These are phyloP conservation scores for Rutpela maculata DNA, from an alignment of 2,888 invertebrate species.

Conservation along the genomic window DNA sequence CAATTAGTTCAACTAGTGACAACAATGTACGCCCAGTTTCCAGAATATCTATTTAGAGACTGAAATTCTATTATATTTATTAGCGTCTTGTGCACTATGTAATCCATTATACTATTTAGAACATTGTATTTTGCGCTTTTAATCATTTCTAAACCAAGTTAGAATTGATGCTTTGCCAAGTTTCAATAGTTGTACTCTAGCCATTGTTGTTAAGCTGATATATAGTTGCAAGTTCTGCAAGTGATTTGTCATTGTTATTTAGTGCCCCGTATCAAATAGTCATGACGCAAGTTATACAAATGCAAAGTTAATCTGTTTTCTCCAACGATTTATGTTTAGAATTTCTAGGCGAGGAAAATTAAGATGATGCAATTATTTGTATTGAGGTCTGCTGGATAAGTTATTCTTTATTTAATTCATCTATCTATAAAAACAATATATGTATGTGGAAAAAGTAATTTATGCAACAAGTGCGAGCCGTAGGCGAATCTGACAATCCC, in stretches of 20 bases:
- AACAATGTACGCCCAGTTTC: too few species aligned
- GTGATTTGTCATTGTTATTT: slow-evolving; percentile 44
- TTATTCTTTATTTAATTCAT: neutral
- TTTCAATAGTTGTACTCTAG: slow-evolving; percentile 23
- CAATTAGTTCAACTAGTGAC: too few species aligned
- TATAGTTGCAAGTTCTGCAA: slow-evolving; percentile 34
- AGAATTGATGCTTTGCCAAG: slow-evolving; percentile 11
- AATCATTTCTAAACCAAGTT: slow-evolving; percentile 1
- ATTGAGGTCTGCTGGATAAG: neutral
- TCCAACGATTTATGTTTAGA: slow-evolving; percentile 5
- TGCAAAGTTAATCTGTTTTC: slow-evolving; percentile 42
- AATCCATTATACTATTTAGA: neutral
- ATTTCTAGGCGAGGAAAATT: neutral
- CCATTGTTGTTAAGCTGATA: slow-evolving; percentile 30
- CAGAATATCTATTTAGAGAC: too few species aligned
- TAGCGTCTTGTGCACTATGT: neutral
- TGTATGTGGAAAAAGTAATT: too few species aligned
- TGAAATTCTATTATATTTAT: too few species aligned
- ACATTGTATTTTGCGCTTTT: slow-evolving; percentile 4
- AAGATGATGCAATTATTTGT: neutral
- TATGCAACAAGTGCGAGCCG: too few species aligned
- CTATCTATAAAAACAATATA: too few species aligned
- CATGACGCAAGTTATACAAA: slow-evolving; percentile 34
- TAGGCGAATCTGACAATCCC: too few species aligned
- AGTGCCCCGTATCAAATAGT: slow-evolving; percentile 36